These are phyloP conservation scores for Thecocarcelia acutangulata DNA, from an alignment of 2,888 invertebrate species.

Conservation along the genomic window DNA sequence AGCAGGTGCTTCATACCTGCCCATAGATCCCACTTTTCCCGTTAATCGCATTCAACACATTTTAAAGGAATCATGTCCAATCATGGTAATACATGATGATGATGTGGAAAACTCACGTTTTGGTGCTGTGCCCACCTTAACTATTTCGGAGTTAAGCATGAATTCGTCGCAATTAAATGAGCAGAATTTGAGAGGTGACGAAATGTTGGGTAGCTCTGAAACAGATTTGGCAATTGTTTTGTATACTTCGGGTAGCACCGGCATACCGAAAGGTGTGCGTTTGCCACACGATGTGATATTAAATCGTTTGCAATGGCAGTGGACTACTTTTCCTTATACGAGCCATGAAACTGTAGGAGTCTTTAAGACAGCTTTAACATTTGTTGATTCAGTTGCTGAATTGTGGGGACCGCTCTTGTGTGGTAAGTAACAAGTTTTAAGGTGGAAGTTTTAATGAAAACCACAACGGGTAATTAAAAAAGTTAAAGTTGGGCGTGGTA, in stretches of 20 bases:
- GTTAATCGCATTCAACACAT: conserved; percentile 89
- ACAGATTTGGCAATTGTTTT: conserved; percentile 78
- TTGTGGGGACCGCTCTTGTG: conserved; percentile 92
- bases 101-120: conserved; percentile 74
- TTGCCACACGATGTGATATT: conserved; percentile 89
- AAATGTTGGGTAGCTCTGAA: conserved; percentile 78
- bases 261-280: conserved; percentile 94
- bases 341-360: conserved; percentile 87
- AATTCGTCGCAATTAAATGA: conserved; percentile 74
- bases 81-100: conserved; percentile 84
- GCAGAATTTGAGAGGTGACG: conserved; percentile 78
- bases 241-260: conserved; percentile 90
- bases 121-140: conserved; percentile 74
- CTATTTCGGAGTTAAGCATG: conserved; percentile 75
- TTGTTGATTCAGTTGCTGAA: conserved; percentile 94
- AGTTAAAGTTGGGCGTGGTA: no score
- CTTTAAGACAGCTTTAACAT: conserved; percentile 95
- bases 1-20: conserved; percentile 91
- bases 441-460: no score
- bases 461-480: no score
- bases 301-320: conserved; percentile 94
- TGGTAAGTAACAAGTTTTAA: conserved; percentile 79
- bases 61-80: conserved; percentile 87
- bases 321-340: conserved; percentile 89
- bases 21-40: conserved; percentile 89